Evolutionary conservation across 2,888 invertebrate species (phyloP), one percentile per base, ranked within the genome.

Genomic region (Chamaedrilus cognettii): DNA sequence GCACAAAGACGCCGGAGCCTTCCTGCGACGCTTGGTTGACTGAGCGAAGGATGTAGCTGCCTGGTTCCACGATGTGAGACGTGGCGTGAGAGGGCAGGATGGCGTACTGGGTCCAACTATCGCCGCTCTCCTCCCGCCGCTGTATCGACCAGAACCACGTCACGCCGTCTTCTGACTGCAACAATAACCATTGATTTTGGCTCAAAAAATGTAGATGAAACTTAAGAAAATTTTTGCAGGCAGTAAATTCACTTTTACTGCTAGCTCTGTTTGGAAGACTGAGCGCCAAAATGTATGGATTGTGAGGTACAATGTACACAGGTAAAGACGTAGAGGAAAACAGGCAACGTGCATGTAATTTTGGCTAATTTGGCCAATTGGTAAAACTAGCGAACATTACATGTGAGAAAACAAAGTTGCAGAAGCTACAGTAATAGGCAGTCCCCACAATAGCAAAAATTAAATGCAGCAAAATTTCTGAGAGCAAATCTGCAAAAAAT

Each of bases 1-100:
- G 50, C 51, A 62, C 30, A 19, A 2, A 50, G 3, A 59, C 65
- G 33, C 31, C 59, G 19, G 30, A 26, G 31, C 65, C 50, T 15
- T 32, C 19, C 32, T 65, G 65, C 50, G 58, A 65, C 15, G 65
- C 65, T 32, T 26, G 35, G 51, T 65, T 65, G 59, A 59, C 49
- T 0, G 32, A 58, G 28, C 58, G n/a, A 19, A 65, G 30, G 31
- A 30, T 31, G 51, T 65, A 65, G 50, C 49, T 42, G 5, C 65
- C 65, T 5, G 65, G n/a, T 7, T 49, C 59, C 49, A 65, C 58
- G 15, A 32, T 2, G 15, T 31, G 7, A 31, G 58, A 58, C 28
- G 65, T 59, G 26, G 33, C 58, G 26, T 31, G 3, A 11, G 59
- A 19, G 2, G 26, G 7, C n/a, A 65, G 15, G 15, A 65, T 52